Percentiles rank a stretch among this genome's conserved stretches.
These are phyloP conservation scores for Horisme vitalbata DNA, from an alignment of 2,888 invertebrate genomes.

Conservation along the genomic window DNA sequence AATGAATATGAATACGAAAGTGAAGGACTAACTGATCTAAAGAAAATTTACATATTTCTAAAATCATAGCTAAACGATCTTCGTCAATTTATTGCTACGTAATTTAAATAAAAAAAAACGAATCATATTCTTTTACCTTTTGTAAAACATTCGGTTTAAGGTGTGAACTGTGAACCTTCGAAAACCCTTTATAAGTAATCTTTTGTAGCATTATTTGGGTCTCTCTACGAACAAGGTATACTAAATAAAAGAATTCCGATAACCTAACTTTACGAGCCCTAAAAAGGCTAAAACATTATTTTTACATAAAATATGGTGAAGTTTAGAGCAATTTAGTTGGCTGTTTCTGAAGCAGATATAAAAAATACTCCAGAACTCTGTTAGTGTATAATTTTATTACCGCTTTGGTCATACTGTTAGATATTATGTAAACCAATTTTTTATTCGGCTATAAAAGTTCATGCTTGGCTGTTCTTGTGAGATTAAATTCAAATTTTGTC, in stretches of 20 bases:
- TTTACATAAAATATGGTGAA: too few relatives aligned
- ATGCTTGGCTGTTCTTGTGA: constrained; percentile 4
- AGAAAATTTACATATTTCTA: too few relatives aligned
- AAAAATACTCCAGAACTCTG: constrained; percentile 4
- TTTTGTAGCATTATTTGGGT: neutral
- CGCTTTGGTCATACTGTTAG: constrained; percentile 5
- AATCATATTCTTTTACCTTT: too few relatives aligned
- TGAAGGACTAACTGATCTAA: too few relatives aligned
- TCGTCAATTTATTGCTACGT: too few relatives aligned
- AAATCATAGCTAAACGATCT: too few relatives aligned
- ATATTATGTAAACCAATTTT: constrained; percentile 20
- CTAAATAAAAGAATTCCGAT: neutral
- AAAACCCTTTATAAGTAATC: too few relatives aligned
- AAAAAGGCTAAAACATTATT: constrained; percentile 3
- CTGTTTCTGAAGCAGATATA: constrained; percentile 3
- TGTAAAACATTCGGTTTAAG: too few relatives aligned
- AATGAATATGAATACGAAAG: too few relatives aligned
- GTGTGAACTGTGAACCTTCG: too few relatives aligned
- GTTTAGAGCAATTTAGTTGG: neutral
- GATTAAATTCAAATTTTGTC: constrained; percentile 10
- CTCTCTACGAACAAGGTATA: too few relatives aligned
- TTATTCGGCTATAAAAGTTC: constrained; percentile 18
- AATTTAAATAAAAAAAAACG: too few relatives aligned
- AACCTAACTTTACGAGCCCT: neutral
- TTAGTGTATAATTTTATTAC: constrained; percentile 17